Percentiles rank a stretch among this genome's conserved stretches.
Evolutionary conservation across 2,113 vertebrate species (phyloP).

Genomic region (Hepsetus odoe): DNA sequence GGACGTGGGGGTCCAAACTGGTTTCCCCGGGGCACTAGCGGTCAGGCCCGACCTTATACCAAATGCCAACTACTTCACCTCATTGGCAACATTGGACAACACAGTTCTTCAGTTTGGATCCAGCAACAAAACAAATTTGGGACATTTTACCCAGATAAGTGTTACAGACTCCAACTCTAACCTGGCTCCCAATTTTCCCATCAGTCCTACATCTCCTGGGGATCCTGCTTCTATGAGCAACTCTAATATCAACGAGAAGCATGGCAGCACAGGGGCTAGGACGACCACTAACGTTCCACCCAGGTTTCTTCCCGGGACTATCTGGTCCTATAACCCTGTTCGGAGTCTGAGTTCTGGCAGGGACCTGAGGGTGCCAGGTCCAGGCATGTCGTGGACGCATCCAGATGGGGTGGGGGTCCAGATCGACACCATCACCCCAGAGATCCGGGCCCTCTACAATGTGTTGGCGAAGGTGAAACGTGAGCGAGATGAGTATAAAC

Average conservation of each 20-base stretch:
- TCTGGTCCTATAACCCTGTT: conserved; percentile 83
- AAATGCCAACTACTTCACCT: conserved; percentile 61
- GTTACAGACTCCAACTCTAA: conserved; percentile 68
- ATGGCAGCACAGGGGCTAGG: conserved; percentile 18
- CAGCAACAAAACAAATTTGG: conserved; percentile 43
- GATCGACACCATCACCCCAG: conserved; percentile 81
- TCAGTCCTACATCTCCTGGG: conserved; percentile 59
- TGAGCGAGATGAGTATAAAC: conserved; percentile 79
- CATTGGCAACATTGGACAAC: conserved; percentile 67
- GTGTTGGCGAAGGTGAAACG: conserved; percentile 81
- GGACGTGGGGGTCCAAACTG: conserved; percentile 80
- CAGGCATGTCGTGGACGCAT: conserved; percentile 72
- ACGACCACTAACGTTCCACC: conserved; percentile 50
- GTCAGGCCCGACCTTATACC: conserved; percentile 59
- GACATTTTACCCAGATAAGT: conserved; percentile 26
- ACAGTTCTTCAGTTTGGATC: conserved; percentile 50
- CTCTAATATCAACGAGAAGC: conserved; percentile 61
- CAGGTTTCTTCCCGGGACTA: conserved; percentile 75
- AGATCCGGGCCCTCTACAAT: conserved; percentile 81
- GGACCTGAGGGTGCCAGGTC: conserved; percentile 74
- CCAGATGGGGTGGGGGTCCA: conserved; percentile 80
- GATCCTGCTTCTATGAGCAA: conserved; percentile 35
- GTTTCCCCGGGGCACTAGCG: conserved; percentile 60
- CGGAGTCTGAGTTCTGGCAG: conserved; percentile 72
- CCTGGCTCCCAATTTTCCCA: conserved; percentile 49